phyloP scores from a whole-genome alignment of 2,888 invertebrate genomes.

The Hypolimnas misippus region DNA sequence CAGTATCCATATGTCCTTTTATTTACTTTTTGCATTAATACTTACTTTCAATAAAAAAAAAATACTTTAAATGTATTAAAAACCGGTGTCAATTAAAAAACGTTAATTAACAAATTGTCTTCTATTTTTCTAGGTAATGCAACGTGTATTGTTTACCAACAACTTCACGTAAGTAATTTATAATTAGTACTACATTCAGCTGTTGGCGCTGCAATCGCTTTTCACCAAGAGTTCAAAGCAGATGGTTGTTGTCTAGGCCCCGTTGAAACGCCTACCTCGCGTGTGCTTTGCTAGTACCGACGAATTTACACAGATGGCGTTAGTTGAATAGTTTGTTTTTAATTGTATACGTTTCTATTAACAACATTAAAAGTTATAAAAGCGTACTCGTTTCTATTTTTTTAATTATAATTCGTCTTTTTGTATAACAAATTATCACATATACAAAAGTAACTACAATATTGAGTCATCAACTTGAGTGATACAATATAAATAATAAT shows the following conservation, averaged over 20 bases:
- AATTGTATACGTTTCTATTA: background rate
- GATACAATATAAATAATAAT: background rate
- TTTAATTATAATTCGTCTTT: background rate
- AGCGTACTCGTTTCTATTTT: background rate
- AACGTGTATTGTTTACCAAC: background rate
- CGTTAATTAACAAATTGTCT: background rate
- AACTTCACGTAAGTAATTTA: background rate
- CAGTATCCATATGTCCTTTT: too few species aligned
- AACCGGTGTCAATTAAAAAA: too few species aligned
- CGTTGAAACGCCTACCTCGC: conserved; percentile 27
- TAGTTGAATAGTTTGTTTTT: conserved; percentile 1
- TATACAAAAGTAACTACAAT: too few species aligned
- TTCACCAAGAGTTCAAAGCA: conserved; percentile 11
- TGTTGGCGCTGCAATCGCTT: conserved; percentile 39
- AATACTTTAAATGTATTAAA: too few species aligned
- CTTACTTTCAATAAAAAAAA: too few species aligned
- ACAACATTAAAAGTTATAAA: background rate
- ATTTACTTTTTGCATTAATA: too few species aligned
- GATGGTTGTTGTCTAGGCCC: conserved; percentile 38
- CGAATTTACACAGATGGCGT: conserved; percentile 39
- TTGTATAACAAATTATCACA: too few species aligned
- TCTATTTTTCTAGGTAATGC: conserved; percentile 12
- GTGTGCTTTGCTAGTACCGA: conserved; percentile 28
- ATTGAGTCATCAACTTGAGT: too few species aligned
- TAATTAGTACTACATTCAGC: conserved; percentile 22